These are phyloP conservation scores for Spodoptera picta DNA, from an alignment of 2,888 invertebrate species.

Conservation along the genomic window DNA sequence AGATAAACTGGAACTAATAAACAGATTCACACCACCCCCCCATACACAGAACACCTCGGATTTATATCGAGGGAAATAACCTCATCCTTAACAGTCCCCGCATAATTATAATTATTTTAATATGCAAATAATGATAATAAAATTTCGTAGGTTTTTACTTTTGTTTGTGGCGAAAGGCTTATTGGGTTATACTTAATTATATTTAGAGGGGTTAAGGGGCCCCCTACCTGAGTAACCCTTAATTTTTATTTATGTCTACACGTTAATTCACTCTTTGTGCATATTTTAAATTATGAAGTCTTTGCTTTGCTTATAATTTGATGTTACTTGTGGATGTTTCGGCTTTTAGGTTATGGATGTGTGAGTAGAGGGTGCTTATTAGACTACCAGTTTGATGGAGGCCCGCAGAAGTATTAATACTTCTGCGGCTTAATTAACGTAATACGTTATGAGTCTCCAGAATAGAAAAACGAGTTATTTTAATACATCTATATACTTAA, in stretches of 20 bases:
- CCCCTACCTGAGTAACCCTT: conserved; percentile 73
- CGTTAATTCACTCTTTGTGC: conserved; percentile 70
- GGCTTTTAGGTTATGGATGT: conserved; percentile 36
- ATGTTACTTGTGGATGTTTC: conserved; percentile 53
- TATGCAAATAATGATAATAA: conserved; percentile 89
- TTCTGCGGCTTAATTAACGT: too few species aligned
- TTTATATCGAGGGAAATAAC: conserved; percentile 47
- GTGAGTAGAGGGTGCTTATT: conserved; percentile 6
- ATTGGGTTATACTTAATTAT: conserved; percentile 86
- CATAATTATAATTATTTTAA: conserved; percentile 86
- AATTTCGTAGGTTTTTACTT: conserved; percentile 85
- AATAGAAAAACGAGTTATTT: too few species aligned
- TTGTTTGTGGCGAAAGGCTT: conserved; percentile 77
- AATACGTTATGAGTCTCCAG: too few species aligned
- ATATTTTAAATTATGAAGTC: conserved; percentile 67
- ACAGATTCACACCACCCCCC: conserved; percentile 28
- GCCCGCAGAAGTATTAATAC: too few species aligned
- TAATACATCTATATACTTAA: too few species aligned
- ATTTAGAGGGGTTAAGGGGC: conserved; percentile 72
- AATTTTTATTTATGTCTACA: conserved; percentile 83
- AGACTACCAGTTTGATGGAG: too few species aligned
- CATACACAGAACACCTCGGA: conserved; percentile 38
- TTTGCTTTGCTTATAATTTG: conserved; percentile 57
- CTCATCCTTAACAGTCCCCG: conserved; percentile 64
- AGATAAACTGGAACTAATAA: conserved; percentile 14